phyloP scores from a whole-genome alignment of 1,140 invertebrate genomes.

The Bacillus rossius region DNA sequence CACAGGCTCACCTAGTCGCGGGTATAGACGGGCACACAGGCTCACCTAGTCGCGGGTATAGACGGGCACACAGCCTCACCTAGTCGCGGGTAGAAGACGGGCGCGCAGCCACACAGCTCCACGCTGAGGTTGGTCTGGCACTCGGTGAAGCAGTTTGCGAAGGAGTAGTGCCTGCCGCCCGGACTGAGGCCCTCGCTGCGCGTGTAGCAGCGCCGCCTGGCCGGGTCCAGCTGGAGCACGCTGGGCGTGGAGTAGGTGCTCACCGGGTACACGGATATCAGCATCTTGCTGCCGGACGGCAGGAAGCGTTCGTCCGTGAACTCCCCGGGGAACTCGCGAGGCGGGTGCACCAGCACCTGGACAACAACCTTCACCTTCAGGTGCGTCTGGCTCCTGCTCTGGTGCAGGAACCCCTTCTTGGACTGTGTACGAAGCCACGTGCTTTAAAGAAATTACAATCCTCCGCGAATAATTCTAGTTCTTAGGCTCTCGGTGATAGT shows the following conservation, averaged over 20 bases:
- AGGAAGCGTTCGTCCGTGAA: background rate
- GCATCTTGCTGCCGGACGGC: background rate
- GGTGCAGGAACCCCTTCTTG: too few relatives aligned
- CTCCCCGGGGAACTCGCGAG: background rate
- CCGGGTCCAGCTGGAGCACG: background rate
- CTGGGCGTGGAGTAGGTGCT: background rate
- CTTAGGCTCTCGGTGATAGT: too few relatives aligned
- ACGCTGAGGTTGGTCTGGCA: background rate
- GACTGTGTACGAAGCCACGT: too few relatives aligned
- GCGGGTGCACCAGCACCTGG: background rate
- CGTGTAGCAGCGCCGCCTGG: background rate
- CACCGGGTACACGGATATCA: conserved; percentile 1
- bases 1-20: too few relatives aligned
- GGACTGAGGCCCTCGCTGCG: background rate
- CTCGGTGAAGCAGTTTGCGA: background rate
- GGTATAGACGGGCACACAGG: too few relatives aligned
- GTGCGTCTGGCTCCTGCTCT: too few relatives aligned
- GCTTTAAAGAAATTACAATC: too few relatives aligned
- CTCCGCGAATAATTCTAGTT: too few relatives aligned
- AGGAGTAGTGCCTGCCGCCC: background rate
- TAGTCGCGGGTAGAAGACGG: background rate
- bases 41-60: too few relatives aligned
- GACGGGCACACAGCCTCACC: too few relatives aligned
- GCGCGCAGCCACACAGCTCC: background rate
- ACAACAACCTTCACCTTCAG: too few relatives aligned